Evolutionary conservation across 2,888 invertebrate genomes (phyloP).

Genomic region (Chrysodeixis includens): DNA sequence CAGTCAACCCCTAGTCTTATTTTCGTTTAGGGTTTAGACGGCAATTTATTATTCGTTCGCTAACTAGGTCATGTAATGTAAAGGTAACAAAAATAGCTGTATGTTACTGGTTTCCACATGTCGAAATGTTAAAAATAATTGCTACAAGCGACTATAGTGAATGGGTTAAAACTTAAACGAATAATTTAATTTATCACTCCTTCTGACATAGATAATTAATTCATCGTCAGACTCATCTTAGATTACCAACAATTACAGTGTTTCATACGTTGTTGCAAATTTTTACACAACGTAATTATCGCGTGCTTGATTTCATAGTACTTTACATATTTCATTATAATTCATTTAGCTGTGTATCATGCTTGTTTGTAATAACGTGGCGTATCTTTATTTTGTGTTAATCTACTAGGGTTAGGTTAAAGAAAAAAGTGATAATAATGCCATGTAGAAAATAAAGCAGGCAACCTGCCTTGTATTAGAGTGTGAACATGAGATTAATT

Average conservation of each 20-base stretch:
- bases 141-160: neutral
- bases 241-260: slow-evolving; percentile 7
- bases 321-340: slow-evolving; percentile 34
- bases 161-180: neutral
- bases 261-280: slow-evolving; percentile 27
- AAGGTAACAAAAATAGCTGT: neutral
- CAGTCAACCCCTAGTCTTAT: neutral
- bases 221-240: slow-evolving; percentile 20
- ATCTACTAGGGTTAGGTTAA: too few relatives aligned
- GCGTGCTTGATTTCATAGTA: slow-evolving; percentile 44
- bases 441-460: slow-evolving; percentile 45
- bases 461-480: slow-evolving; percentile 1
- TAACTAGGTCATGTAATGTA: neutral
- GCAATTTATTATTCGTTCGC: neutral
- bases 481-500: slow-evolving; percentile 64
- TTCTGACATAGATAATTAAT: slow-evolving; percentile 26
- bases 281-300: slow-evolving; percentile 42
- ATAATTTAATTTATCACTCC: neutral
- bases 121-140: slow-evolving; percentile 9
- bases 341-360: slow-evolving; percentile 27
- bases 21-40: neutral
- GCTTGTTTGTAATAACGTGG: slow-evolving; percentile 39
- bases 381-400: slow-evolving; percentile 28
- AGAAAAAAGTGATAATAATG: slow-evolving; percentile 34
- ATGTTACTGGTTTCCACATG: neutral